A percentile compares a stretch with the other conserved stretches of the same genome.
Conservation (phyloP, 2,888 invertebrate species). For the Prosopocoilus inquinatus region DNA sequence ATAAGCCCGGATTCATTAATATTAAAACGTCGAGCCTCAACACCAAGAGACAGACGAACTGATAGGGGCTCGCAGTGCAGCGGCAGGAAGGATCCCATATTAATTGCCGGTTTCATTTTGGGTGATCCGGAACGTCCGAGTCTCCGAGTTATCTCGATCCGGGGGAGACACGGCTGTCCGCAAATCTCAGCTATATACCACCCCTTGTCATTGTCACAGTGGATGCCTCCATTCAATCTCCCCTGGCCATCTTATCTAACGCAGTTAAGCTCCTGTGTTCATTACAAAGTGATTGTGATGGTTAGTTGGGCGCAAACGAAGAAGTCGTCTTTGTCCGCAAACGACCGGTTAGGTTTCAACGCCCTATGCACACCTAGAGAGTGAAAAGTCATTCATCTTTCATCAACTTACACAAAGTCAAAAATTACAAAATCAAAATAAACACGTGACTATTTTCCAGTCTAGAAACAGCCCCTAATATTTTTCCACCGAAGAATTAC, state of each 20-base stretch:
- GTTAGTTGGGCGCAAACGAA: constrained; percentile 14
- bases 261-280: constrained; percentile 19
- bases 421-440: too few relatives aligned
- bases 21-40: too few relatives aligned
- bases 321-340: constrained; percentile 2
- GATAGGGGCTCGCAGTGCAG: background rate
- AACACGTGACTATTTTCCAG: too few relatives aligned
- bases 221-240: constrained; percentile 25
- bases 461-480: too few relatives aligned
- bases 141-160: background rate
- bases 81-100: background rate
- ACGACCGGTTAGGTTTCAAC: background rate
- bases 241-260: constrained; percentile 16
- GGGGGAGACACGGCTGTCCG: constrained; percentile 19
- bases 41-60: too few relatives aligned
- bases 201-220: constrained; percentile 23
- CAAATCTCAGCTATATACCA: constrained; percentile 21
- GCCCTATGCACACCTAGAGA: too few relatives aligned
- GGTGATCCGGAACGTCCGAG: background rate
- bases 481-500: too few relatives aligned
- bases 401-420: too few relatives aligned
- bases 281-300: constrained; percentile 17
- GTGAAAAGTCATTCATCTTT: too few relatives aligned
- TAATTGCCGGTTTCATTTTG: background rate
- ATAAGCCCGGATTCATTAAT: too few relatives aligned